Percentiles rank a stretch among this genome's conserved stretches.
phyloP scores from a whole-genome alignment of 2,888 invertebrate species.

The Eupithecia abbreviata region DNA sequence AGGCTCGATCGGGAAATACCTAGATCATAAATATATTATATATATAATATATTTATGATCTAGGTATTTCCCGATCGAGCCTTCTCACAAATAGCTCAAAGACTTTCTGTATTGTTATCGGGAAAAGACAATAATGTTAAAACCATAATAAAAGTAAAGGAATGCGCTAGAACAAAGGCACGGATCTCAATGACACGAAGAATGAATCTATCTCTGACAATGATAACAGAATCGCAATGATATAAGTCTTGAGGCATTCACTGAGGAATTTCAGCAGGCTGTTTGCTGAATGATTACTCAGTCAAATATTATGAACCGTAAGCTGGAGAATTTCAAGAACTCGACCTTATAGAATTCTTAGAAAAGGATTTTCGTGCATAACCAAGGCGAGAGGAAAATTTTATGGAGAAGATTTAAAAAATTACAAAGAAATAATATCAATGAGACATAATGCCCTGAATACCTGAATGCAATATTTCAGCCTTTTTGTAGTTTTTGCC shows the following conservation, averaged over 20 bases:
- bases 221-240: conserved; percentile 20
- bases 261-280: conserved; percentile 28
- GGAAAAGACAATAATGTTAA: not conserved
- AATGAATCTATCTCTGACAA: not conserved
- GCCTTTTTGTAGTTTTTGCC: too few species aligned
- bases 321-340: not conserved
- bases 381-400: not conserved
- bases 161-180: conserved; percentile 43
- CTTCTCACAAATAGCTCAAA: not conserved
- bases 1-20: not conserved
- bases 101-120: not conserved
- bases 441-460: too few species aligned
- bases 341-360: not conserved
- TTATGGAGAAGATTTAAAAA: not conserved
- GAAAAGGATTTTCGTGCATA: not conserved
- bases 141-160: conserved; percentile 23
- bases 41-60: too few species aligned
- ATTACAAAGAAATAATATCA: too few species aligned
- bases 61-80: not conserved
- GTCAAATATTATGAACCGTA: conserved; percentile 12
- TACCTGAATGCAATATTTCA: too few species aligned
- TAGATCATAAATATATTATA: too few species aligned
- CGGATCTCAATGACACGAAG: conserved; percentile 9
- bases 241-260: conserved; percentile 34
- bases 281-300: conserved; percentile 38